Conservation (phyloP, 2,888 invertebrate genomes). For the Andrena hattorfiana region DNA sequence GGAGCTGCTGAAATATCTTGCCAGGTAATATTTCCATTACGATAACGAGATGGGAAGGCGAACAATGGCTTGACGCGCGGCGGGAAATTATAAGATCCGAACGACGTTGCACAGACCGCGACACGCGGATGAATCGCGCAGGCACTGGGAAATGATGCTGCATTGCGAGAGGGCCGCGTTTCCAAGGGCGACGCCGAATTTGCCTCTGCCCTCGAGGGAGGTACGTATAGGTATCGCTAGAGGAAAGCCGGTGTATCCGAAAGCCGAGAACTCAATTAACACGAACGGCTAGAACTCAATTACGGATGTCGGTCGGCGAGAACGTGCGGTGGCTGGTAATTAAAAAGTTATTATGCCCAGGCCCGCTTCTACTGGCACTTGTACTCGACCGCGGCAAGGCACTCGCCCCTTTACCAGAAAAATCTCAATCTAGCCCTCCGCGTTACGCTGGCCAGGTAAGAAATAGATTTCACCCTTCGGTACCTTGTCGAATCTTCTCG, state of each 20-base stretch:
- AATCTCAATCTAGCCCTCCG: conserved; percentile 65
- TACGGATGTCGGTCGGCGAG: conserved; percentile 58
- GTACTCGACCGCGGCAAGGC: conserved; percentile 66
- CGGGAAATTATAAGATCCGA: background rate
- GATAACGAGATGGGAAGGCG: background rate
- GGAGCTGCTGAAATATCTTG: conserved; percentile 21
- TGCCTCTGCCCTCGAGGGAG: conserved; percentile 72
- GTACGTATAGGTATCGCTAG: conserved; percentile 59
- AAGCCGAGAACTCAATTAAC: conserved; percentile 59
- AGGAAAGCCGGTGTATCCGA: conserved; percentile 48
- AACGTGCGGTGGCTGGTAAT: conserved; percentile 45
- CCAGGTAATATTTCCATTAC: conserved; percentile 33
- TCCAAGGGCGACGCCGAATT: conserved; percentile 67
- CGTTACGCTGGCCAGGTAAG: conserved; percentile 67
- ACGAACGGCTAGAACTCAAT: conserved; percentile 70
- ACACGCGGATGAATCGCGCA: conserved; percentile 52
- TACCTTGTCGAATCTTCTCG: too few species aligned
- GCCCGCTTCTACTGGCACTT: conserved; percentile 76
- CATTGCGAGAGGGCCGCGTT: conserved; percentile 71
- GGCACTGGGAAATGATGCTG: conserved; percentile 71
- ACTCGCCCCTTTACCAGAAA: conserved; percentile 66
- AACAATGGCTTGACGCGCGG: too few species aligned
- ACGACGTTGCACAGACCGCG: conserved; percentile 41
- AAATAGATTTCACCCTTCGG: background rate
- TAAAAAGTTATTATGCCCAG: conserved; percentile 70